phyloP scores from a whole-genome alignment of 2,888 invertebrate species.

The Caprella mutica region DNA sequence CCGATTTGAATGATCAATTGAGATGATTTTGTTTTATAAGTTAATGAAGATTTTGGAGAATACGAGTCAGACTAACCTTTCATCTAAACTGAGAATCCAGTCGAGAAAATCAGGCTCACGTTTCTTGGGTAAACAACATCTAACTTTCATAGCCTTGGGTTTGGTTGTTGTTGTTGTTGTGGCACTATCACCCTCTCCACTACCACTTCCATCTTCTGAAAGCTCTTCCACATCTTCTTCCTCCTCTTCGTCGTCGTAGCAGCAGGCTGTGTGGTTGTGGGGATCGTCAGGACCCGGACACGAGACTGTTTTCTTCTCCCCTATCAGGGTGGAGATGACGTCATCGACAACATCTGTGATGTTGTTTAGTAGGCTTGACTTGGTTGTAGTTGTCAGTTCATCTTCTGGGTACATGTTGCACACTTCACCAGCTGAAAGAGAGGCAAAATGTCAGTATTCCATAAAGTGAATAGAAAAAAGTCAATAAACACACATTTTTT shows the following conservation, averaged over 20 bases:
- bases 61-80: not conserved
- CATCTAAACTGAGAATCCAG: not conserved
- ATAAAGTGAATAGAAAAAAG: too few relatives aligned
- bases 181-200: not conserved
- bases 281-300: slow-evolving; percentile 25
- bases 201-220: not conserved
- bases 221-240: not conserved
- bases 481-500: too few relatives aligned
- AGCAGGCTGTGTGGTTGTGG: slow-evolving; percentile 23
- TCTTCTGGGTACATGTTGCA: slow-evolving; percentile 9
- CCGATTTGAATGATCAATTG: too few relatives aligned
- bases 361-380: too few relatives aligned
- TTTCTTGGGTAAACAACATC: not conserved
- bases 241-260: slow-evolving; percentile 16
- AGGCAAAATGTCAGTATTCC: too few relatives aligned
- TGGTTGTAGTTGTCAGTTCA: not conserved
- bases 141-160: not conserved
- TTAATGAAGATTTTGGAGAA: not conserved
- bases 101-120: not conserved
- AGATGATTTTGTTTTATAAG: not conserved
- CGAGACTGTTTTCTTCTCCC: slow-evolving; percentile 2
- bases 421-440: slow-evolving; percentile 4
- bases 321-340: not conserved
- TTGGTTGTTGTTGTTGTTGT: not conserved
- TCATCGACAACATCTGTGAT: not conserved